phyloP scores from a whole-genome alignment of 1,140 invertebrate genomes.

The Brachionus sp. region DNA sequence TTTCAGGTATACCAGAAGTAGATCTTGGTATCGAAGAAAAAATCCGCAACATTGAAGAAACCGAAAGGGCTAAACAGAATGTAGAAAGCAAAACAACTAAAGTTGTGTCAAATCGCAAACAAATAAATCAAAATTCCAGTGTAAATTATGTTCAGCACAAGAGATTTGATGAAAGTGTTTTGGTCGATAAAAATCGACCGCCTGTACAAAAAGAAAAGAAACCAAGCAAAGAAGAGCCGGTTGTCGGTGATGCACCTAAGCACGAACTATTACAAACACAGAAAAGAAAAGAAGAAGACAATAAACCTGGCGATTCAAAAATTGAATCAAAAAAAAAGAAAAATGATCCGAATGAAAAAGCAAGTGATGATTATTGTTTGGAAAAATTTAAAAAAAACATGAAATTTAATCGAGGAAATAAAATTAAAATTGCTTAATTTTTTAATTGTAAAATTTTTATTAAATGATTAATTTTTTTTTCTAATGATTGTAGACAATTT shows the following conservation, averaged over 20 bases:
- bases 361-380: conserved; percentile 36
- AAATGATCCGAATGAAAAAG: background rate
- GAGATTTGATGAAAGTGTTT: conserved; percentile 23
- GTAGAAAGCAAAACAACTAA: background rate
- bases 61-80: conserved; percentile 82
- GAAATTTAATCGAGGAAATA: background rate
- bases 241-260: conserved; percentile 37
- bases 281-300: conserved; percentile 16
- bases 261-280: conserved; percentile 30
- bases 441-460: background rate
- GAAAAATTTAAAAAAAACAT: conserved; percentile 44
- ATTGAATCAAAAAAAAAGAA: background rate
- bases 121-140: conserved; percentile 12
- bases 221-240: background rate
- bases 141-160: conserved; percentile 40
- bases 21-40: conserved; percentile 97
- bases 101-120: background rate
- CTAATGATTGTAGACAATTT: background rate
- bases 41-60: conserved; percentile 94
- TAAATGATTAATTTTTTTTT: background rate
- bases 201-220: background rate
- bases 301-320: background rate
- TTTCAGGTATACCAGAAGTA: conserved; percentile 98
- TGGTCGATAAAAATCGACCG: background rate
- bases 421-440: conserved; percentile 37